Evolutionary conservation across 2,797 vertebrate genomes (phyloP).

Genomic region (Numenius phaeopus): DNA sequence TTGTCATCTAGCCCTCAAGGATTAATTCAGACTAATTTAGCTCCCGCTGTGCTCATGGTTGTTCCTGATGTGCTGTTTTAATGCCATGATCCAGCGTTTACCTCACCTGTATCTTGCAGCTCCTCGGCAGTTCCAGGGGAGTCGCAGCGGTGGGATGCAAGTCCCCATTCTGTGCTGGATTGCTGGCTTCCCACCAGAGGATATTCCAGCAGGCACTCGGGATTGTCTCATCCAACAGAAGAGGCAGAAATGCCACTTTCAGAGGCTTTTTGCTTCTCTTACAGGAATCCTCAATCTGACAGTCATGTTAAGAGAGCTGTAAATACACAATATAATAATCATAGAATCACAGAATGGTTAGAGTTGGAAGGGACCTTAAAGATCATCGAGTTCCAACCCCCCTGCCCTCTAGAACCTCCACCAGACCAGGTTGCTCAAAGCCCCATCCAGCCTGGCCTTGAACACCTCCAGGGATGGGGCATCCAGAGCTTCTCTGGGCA

Average conservation of each 20-base stretch:
- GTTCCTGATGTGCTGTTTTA: neutral
- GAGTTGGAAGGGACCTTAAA: too few species aligned
- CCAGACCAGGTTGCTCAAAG: too few species aligned
- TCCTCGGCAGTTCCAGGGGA: accelerated
- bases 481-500: too few species aligned
- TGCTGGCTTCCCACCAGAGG: neutral
- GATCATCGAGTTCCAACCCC: too few species aligned
- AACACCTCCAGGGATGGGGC: too few species aligned
- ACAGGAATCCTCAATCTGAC: neutral
- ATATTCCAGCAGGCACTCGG: neutral
- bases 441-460: too few species aligned
- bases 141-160: accelerated
- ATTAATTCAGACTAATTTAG: neutral
- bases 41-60: neutral
- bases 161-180: neutral
- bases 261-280: neutral
- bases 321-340: neutral
- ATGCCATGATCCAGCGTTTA: neutral
- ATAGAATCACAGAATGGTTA: too few species aligned
- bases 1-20: neutral
- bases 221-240: accelerated
- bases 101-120: neutral
- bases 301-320: neutral
- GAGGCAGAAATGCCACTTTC: neutral
- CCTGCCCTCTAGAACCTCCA: too few species aligned